phyloP scores from a whole-genome alignment of 2,797 vertebrate species.

The Anabas testudineus region DNA sequence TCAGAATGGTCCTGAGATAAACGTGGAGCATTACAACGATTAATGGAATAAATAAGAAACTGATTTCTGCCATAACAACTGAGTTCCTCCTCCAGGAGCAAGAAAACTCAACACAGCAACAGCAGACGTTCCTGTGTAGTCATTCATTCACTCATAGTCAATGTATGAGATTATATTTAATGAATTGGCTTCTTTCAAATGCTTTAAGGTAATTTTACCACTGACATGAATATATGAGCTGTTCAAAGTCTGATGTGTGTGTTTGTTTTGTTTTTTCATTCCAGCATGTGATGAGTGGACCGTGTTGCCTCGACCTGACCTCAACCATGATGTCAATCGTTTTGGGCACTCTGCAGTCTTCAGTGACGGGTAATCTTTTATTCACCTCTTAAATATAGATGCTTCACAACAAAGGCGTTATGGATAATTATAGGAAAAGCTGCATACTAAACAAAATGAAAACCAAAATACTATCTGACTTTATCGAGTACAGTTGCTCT shows the following conservation, averaged over 20 bases:
- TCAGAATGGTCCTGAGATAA: no score
- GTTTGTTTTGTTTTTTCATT: conserved; percentile 12
- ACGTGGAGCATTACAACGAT: no score
- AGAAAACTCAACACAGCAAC: no score
- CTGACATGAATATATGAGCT: conserved; percentile 27
- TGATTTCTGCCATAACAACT: no score
- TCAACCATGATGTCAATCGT: conserved; percentile 93
- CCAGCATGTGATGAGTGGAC: conserved; percentile 95
- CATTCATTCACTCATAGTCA: background rate
- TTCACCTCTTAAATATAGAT: background rate
- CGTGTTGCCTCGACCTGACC: conserved; percentile 88
- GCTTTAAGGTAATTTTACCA: no score
- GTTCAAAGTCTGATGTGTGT: conserved; percentile 26
- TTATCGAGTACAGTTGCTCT: no score
- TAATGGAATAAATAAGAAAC: background rate
- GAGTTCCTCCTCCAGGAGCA: background rate
- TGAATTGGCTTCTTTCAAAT: background rate
- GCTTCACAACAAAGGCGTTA: background rate
- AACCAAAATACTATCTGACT: no score
- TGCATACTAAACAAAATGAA: no score
- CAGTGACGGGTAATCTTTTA: conserved; percentile 86
- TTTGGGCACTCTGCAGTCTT: conserved; percentile 95
- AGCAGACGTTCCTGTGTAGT: no score
- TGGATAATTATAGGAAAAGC: background rate
- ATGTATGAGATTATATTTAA: background rate